Conservation (phyloP, 2,888 invertebrate species). For the Drosophila ustulata region DNA sequence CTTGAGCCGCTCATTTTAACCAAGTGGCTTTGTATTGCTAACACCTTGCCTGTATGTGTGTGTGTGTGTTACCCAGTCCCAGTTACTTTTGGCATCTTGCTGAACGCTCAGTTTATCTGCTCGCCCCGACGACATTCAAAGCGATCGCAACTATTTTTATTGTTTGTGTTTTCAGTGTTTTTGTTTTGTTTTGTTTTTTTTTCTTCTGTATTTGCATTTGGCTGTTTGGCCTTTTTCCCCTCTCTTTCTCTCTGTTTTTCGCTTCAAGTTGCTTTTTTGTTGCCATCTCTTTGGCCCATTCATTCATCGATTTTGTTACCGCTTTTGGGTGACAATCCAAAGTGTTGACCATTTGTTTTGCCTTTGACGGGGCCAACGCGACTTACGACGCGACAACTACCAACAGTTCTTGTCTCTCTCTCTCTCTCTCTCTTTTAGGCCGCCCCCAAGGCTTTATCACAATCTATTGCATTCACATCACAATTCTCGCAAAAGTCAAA, state of each 20-base stretch:
- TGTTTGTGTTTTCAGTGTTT: constrained; percentile 10
- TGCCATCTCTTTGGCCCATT: constrained; percentile 54
- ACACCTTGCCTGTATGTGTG: constrained; percentile 19
- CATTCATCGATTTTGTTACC: constrained; percentile 60
- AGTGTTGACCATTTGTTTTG: constrained; percentile 43
- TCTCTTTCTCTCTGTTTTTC: constrained; percentile 10
- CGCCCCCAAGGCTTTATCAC: constrained; percentile 30
- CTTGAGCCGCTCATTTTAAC: constrained; percentile 79
- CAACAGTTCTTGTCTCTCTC: constrained; percentile 34
- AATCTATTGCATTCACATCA: constrained; percentile 3
- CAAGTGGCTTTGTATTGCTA: constrained; percentile 62
- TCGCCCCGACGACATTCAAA: constrained; percentile 48
- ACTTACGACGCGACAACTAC: not conserved
- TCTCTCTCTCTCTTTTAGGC: too few relatives aligned
- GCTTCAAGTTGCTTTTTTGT: constrained; percentile 19
- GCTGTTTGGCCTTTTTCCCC: constrained; percentile 6
- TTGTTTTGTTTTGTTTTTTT: constrained; percentile 20
- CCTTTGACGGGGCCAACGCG: constrained; percentile 14
- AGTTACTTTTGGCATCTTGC: constrained; percentile 76
- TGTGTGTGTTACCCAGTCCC: constrained; percentile 67
- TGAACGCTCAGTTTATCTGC: constrained; percentile 39
- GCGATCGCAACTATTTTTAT: constrained; percentile 48
- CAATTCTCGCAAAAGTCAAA: not conserved
- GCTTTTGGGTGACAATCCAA: constrained; percentile 44
- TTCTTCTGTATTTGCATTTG: constrained; percentile 35